Conservation (phyloP, 2,113 vertebrate species). For the Talpa occidentalis region DNA sequence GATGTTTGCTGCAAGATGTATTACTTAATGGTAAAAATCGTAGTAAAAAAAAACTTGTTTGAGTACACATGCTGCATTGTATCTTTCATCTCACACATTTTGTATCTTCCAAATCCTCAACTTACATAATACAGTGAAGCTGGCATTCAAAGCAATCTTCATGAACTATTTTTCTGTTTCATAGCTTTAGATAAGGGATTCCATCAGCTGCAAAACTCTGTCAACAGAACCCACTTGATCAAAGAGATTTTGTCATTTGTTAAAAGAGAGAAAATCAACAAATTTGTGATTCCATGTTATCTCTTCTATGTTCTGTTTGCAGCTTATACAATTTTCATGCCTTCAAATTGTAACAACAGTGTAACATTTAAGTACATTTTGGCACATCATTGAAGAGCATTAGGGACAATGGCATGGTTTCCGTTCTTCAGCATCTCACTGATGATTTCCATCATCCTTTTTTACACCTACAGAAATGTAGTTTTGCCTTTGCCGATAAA, state of each 20-base stretch:
- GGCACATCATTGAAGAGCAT: constrained; percentile 44
- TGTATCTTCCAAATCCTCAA: constrained; percentile 80
- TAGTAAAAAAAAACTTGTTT: constrained; percentile 68
- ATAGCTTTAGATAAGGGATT: constrained; percentile 85
- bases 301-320: constrained; percentile 81
- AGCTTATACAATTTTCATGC: constrained; percentile 84
- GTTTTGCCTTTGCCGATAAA: not conserved
- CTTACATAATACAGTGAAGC: constrained; percentile 82
- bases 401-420: constrained; percentile 45
- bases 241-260: constrained; percentile 85
- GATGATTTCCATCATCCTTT: not conserved
- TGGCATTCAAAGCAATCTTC: constrained; percentile 85
- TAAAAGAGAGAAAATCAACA: constrained; percentile 81
- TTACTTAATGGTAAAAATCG: constrained; percentile 78
- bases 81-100: constrained; percentile 81
- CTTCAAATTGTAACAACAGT: constrained; percentile 83
- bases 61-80: constrained; percentile 65
- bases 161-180: constrained; percentile 83
- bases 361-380: constrained; percentile 79
- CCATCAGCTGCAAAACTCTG: constrained; percentile 82
- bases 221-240: constrained; percentile 86
- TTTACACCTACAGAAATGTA: not conserved
- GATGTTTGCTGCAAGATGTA: constrained; percentile 68
- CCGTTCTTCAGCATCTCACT: constrained; percentile 63
- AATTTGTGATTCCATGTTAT: constrained; percentile 82